Evolutionary conservation across 1,140 invertebrate species (phyloP), one percentile per base, ranked within the genome.

Genomic region (Phenacoccus solenopsis): DNA sequence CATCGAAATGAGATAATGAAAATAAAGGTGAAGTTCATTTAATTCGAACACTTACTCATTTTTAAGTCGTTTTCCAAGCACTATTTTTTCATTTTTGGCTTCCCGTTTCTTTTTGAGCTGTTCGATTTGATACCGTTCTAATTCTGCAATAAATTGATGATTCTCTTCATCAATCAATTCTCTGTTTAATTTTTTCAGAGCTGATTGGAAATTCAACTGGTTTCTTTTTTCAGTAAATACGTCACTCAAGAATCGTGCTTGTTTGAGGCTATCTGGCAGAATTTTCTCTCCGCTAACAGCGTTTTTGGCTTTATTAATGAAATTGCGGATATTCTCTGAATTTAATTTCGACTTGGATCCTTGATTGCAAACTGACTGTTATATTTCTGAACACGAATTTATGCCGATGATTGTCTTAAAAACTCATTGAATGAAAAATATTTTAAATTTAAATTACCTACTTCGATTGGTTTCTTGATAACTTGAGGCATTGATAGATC

Each of bases 141-240:
- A 1, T 22, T 64, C 20, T 24, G 2, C 22, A 1, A 25, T 20
- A 10, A 22, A 24, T 64, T 25, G 21, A 2, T 64, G 2, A 10
- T 24, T 64, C 25, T 64, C 59, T 25, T 24, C 20, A 4, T 64
- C 5, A 24, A 10, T 1, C 2, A 25, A 1, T 64, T 64, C 22
- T 64, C 25, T 27, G 10, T 64, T 10, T 10, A 64, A 24, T 64
- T 64, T 10, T 4, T 27, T 24, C 2, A 64, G 22, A 25, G 25
- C 22, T 25, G 2, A 2, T 27, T 25, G 22, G 25, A 64, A 64
- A 24, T 64, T 27, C 2, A 64, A 22, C 16, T 64, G 59, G 25
- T 64, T 64, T 24, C 22, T 4, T 64, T 64, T 64, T 20, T 64
- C 59, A 22, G 59, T 64, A 16, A 64, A 64, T 16, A 64, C 59